phyloP scores from a whole-genome alignment of 2,797 vertebrate species.

The Anableps anableps region DNA sequence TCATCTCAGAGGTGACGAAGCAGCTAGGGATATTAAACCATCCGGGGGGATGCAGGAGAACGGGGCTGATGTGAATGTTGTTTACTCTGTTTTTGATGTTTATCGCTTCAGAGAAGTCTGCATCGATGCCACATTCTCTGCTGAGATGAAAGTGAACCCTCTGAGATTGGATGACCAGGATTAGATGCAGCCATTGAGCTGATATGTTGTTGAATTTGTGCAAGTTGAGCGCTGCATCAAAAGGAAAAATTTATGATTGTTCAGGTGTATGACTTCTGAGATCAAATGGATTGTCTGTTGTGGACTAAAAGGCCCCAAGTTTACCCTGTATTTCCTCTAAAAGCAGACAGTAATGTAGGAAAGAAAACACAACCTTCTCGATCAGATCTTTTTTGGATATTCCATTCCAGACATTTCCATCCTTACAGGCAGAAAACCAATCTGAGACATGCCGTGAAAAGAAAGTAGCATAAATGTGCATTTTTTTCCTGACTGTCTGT shows the following conservation, averaged over 20 bases:
- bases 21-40: conserved; percentile 56
- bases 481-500: conserved; percentile 2
- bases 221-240: neutral
- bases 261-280: neutral
- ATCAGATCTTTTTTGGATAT: neutral
- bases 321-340: neutral
- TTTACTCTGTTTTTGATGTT: conserved; percentile 45
- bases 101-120: conserved; percentile 24
- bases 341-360: neutral
- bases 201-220: neutral
- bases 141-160: conserved; percentile 36
- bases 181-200: neutral
- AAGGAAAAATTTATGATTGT: neutral
- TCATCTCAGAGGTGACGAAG: conserved; percentile 38
- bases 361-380: neutral
- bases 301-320: neutral
- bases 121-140: conserved; percentile 11
- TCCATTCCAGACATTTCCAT: neutral
- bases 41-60: neutral
- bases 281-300: neutral
- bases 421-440: neutral
- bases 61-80: conserved; percentile 11
- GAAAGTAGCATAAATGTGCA: conserved; percentile 6
- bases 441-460: neutral
- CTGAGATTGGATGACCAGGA: conserved; percentile 36